A percentile compares a stretch with the other conserved stretches of the same genome.
Evolutionary conservation across 2,113 vertebrate genomes (phyloP).

Genomic region (Ctenodactylus gundi): DNA sequence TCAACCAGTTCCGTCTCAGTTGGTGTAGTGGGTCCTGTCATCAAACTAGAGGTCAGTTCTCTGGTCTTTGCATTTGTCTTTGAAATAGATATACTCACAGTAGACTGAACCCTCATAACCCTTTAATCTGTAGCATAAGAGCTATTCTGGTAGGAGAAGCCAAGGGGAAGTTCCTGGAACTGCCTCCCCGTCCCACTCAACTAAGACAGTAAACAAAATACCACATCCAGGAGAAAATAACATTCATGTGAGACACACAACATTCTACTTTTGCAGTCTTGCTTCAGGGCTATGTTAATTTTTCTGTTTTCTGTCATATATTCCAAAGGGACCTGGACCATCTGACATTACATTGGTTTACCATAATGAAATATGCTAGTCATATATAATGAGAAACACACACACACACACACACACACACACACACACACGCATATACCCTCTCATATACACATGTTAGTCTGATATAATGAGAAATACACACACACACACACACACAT

Average conservation of each 20-base stretch:
- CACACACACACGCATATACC: too few relatives aligned
- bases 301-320: slow-evolving; percentile 7
- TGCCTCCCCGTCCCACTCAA: accelerated
- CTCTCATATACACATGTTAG: too few relatives aligned
- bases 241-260: not conserved
- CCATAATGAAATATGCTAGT: not conserved
- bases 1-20: not conserved
- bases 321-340: not conserved
- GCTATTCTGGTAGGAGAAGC: not conserved
- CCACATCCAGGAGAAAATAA: not conserved
- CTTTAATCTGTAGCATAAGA: not conserved
- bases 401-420: not conserved
- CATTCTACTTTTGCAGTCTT: not conserved
- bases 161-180: not conserved
- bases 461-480: not conserved
- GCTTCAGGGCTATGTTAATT: not conserved
- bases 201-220: not conserved
- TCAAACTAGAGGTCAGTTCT: not conserved
- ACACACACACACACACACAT: too few relatives aligned
- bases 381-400: not conserved
- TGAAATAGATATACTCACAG: not conserved
- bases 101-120: not conserved
- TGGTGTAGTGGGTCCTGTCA: not conserved
- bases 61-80: not conserved
- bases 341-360: not conserved